Percentiles rank a stretch among this genome's conserved stretches.
phyloP scores from a whole-genome alignment of 1,140 invertebrate species.

The Centruroides vittatus region DNA sequence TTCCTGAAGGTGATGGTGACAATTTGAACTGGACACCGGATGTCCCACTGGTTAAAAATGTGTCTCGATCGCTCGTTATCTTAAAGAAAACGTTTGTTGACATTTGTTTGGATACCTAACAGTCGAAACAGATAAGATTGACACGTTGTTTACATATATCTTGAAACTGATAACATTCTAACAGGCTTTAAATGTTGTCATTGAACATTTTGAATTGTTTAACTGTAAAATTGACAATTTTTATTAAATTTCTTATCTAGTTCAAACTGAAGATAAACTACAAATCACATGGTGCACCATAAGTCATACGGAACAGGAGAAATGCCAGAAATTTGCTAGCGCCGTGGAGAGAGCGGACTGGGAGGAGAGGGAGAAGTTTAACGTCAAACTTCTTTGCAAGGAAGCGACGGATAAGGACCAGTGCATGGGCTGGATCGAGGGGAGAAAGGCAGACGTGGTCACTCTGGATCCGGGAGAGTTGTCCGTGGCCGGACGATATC shows the following conservation, averaged over 20 bases:
- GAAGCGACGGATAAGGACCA: constrained; percentile 23
- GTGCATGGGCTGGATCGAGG: constrained; percentile 34
- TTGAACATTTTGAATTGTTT: too few species aligned
- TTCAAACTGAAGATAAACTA: not conserved
- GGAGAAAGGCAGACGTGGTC: constrained; percentile 65
- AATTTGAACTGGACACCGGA: too few species aligned
- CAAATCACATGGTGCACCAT: constrained; percentile 56
- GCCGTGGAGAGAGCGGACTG: constrained; percentile 35
- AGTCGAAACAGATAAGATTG: too few species aligned
- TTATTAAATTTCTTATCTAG: not conserved
- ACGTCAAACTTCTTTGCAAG: constrained; percentile 19
- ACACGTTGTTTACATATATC: too few species aligned
- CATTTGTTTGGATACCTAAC: too few species aligned
- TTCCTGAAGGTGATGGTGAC: too few species aligned
- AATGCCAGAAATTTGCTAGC: constrained; percentile 54
- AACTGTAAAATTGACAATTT: too few species aligned
- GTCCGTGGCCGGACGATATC: constrained; percentile 78
- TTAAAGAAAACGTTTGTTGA: too few species aligned
- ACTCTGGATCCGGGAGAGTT: constrained; percentile 83
- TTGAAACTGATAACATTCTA: too few species aligned
- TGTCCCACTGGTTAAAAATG: too few species aligned
- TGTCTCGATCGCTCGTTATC: too few species aligned
- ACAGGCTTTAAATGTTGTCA: too few species aligned
- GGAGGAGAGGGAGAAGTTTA: not conserved
- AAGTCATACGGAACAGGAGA: constrained; percentile 50